Evolutionary conservation across 2,888 invertebrate species (phyloP).

Genomic region (Epistrophe eligans): DNA sequence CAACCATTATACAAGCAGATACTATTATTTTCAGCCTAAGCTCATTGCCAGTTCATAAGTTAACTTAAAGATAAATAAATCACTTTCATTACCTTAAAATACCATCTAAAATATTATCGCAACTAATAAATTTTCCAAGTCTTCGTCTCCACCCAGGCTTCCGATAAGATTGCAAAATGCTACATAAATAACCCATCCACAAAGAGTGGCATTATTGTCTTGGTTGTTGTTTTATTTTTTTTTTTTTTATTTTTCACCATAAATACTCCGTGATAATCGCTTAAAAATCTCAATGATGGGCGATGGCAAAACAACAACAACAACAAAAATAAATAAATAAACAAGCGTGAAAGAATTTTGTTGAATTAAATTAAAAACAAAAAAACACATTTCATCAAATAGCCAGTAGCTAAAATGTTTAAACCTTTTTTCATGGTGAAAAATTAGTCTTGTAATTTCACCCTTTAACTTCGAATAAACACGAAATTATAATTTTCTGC

Average conservation of each 20-base stretch:
- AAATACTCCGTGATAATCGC: constrained; percentile 54
- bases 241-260: constrained; percentile 30
- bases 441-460: constrained; percentile 50
- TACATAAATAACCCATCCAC: constrained; percentile 59
- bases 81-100: constrained; percentile 42
- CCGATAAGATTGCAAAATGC: constrained; percentile 56
- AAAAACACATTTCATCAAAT: constrained; percentile 24
- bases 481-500: constrained; percentile 39
- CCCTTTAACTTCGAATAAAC: constrained; percentile 59
- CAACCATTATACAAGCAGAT: background rate
- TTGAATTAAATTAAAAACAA: constrained; percentile 24
- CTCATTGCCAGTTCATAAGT: constrained; percentile 16
- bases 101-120: constrained; percentile 39
- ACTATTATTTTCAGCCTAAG: background rate
- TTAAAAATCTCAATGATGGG: constrained; percentile 50
- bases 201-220: constrained; percentile 34
- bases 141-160: constrained; percentile 55
- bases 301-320: constrained; percentile 17
- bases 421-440: constrained; percentile 49
- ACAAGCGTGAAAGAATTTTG: constrained; percentile 57
- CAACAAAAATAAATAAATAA: constrained; percentile 1
- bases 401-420: constrained; percentile 19
- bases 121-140: constrained; percentile 55
- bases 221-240: constrained; percentile 8
- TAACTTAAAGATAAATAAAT: constrained; percentile 17